phyloP scores from a whole-genome alignment of 2,888 invertebrate species.

The Seladonia tumulorum region DNA sequence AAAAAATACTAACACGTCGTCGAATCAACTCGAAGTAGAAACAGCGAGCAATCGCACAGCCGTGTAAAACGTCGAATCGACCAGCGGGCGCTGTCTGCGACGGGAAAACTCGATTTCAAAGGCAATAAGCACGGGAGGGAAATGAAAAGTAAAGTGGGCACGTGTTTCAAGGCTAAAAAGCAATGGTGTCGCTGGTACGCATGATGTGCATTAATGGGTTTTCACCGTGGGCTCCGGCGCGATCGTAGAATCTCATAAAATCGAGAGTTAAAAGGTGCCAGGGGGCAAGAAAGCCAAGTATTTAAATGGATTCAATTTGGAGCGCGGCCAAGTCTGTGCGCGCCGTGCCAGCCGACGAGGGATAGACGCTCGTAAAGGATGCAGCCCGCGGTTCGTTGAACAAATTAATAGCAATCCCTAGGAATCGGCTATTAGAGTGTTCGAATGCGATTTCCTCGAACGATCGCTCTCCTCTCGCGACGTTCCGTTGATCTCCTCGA shows the following conservation, averaged over 20 bases:
- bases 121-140: not conserved
- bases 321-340: constrained; percentile 57
- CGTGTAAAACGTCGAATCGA: not conserved
- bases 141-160: not conserved
- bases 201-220: constrained; percentile 42
- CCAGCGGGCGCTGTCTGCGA: not conserved
- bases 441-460: constrained; percentile 57
- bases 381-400: constrained; percentile 65
- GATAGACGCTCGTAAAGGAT: constrained; percentile 67
- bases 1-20: not conserved
- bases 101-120: not conserved
- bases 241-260: constrained; percentile 62
- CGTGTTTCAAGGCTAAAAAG: not conserved
- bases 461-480: constrained; percentile 31
- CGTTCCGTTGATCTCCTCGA: constrained; percentile 12
- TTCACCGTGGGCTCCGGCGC: constrained; percentile 35
- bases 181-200: not conserved
- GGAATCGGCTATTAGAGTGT: constrained; percentile 62
- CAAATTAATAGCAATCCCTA: constrained; percentile 71
- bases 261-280: constrained; percentile 61
- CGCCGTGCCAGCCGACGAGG: constrained; percentile 55
- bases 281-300: constrained; percentile 57
- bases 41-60: not conserved
- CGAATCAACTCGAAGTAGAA: not conserved
- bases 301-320: constrained; percentile 75